A percentile compares a stretch with the other conserved stretches of the same genome.
Evolutionary conservation across 2,113 vertebrate genomes (phyloP).

Genomic region (Ctenomys sociabilis): DNA sequence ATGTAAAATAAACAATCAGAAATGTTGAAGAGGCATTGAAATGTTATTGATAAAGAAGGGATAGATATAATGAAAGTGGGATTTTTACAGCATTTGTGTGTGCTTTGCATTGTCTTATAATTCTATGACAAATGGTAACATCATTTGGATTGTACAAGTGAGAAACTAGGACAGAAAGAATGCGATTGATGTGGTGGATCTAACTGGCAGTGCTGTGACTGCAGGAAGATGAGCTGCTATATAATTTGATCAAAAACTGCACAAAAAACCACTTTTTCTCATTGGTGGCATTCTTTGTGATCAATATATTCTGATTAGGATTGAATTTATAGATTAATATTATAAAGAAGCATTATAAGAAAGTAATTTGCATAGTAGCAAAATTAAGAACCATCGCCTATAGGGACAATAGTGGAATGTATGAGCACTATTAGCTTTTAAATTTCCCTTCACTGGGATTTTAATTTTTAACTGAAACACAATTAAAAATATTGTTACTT

Average conservation of each 20-base stretch:
- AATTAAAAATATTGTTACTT: neutral
- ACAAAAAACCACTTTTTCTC: conserved; percentile 33
- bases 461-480: conserved; percentile 14
- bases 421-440: neutral
- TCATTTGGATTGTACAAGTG: neutral
- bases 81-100: neutral
- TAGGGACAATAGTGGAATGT: neutral
- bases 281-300: neutral
- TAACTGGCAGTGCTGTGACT: neutral
- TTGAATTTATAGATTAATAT: neutral
- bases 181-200: neutral
- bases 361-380: neutral
- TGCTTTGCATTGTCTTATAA: neutral
- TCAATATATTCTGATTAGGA: neutral
- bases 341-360: neutral
- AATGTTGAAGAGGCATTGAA: neutral
- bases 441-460: conserved; percentile 15
- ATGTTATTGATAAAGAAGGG: neutral
- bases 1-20: neutral
- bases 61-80: neutral
- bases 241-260: conserved; percentile 23
- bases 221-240: neutral
- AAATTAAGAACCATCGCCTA: conserved; percentile 31
- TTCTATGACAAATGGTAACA: neutral
- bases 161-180: neutral